Percentiles rank a stretch among this genome's conserved stretches.
Conservation (phyloP, 2,888 invertebrate species). For the Ennomos erosarius region DNA sequence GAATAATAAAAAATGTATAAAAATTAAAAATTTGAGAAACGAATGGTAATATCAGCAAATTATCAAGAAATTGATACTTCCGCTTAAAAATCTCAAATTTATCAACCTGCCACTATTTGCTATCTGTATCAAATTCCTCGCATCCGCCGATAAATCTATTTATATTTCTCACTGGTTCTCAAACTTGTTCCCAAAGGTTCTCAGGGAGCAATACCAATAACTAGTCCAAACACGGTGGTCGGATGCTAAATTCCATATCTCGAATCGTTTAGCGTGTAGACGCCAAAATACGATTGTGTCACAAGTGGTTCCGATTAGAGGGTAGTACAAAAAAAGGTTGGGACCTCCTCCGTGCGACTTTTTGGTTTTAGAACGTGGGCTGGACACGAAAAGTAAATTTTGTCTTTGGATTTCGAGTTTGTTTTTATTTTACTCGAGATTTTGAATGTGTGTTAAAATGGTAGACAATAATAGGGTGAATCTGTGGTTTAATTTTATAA, state of each 20-base stretch:
- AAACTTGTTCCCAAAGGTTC: conserved; percentile 58
- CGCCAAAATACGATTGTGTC: conserved; percentile 52
- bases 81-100: conserved; percentile 21
- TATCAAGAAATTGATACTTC: conserved; percentile 23
- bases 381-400: conserved; percentile 31
- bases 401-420: conserved; percentile 23
- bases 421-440: background rate
- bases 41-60: background rate
- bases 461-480: no score
- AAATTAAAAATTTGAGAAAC: no score
- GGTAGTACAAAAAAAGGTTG: conserved; percentile 38
- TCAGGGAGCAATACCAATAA: conserved; percentile 72
- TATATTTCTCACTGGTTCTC: conserved; percentile 74
- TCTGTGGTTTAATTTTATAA: no score
- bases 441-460: no score
- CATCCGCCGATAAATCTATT: conserved; percentile 69
- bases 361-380: conserved; percentile 27
- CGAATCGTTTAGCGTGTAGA: conserved; percentile 66
- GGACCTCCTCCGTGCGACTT: conserved; percentile 51
- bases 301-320: conserved; percentile 54
- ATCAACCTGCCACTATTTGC: conserved; percentile 27
- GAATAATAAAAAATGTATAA: no score
- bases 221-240: conserved; percentile 69
- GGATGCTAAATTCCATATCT: conserved; percentile 82
- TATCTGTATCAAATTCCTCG: conserved; percentile 28